Percentiles rank a stretch among this genome's conserved stretches.
Evolutionary conservation across 2,888 invertebrate species (phyloP).

Genomic region (Megalurothrips usitatus): DNA sequence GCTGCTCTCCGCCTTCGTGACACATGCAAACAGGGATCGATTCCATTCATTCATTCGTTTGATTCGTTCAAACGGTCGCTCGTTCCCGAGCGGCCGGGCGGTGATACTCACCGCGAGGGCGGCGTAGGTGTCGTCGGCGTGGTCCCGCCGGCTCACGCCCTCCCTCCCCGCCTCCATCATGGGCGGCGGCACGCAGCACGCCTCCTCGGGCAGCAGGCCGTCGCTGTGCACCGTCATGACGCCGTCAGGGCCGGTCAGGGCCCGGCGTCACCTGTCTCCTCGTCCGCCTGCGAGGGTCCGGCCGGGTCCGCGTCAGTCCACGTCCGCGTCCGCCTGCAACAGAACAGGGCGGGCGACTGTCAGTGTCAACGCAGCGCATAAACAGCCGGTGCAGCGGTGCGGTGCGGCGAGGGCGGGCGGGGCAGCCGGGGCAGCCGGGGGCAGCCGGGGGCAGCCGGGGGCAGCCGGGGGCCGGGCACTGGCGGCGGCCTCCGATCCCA

Average conservation of each 20-base stretch:
- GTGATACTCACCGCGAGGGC: background rate
- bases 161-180: background rate
- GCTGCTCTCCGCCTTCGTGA: background rate
- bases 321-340: background rate
- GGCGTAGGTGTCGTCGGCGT: background rate
- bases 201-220: background rate
- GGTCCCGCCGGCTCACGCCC: background rate
- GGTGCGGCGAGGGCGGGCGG: background rate
- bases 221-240: constrained; percentile 12
- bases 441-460: background rate
- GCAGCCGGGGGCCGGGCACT: too few relatives aligned
- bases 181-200: background rate
- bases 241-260: background rate
- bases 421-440: too few relatives aligned
- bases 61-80: background rate
- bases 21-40: too few relatives aligned
- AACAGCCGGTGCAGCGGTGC: background rate
- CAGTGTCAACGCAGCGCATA: background rate
- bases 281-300: background rate
- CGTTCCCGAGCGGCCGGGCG: background rate
- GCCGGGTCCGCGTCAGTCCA: background rate
- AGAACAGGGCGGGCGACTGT: background rate
- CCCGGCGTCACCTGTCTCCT: background rate
- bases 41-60: background rate
- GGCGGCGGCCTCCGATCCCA: background rate